Percentiles rank a stretch among this genome's conserved stretches.
These are phyloP conservation scores for Rhinoderma darwinii DNA, from an alignment of 2,113 vertebrate genomes.

Conservation along the genomic window DNA sequence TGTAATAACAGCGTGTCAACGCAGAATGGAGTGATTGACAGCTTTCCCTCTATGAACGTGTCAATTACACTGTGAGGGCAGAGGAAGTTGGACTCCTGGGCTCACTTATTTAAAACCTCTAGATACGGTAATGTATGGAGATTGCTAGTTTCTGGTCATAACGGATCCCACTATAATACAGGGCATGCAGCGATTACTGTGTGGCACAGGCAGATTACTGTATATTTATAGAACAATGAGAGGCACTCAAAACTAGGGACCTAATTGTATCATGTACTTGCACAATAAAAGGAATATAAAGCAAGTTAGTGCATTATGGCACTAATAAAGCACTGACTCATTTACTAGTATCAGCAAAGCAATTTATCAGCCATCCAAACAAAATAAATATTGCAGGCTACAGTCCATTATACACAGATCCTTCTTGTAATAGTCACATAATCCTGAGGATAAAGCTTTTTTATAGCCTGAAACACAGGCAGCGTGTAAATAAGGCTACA, in stretches of 20 bases:
- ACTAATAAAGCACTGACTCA: neutral
- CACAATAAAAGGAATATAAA: neutral
- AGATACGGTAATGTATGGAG: too few relatives aligned
- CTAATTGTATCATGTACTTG: neutral
- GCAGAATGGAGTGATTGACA: too few relatives aligned
- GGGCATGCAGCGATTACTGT: neutral
- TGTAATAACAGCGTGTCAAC: too few relatives aligned
- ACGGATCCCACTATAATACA: too few relatives aligned
- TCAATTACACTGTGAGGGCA: too few relatives aligned
- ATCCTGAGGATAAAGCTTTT: constrained; percentile 37
- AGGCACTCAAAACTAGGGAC: neutral
- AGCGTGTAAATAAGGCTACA: constrained; percentile 6
- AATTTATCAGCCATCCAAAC: constrained; percentile 2
- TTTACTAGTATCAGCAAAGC: neutral
- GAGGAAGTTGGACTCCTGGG: too few relatives aligned
- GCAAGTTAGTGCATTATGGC: neutral
- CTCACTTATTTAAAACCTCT: too few relatives aligned
- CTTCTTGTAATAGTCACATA: constrained; percentile 11
- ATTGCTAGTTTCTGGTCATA: too few relatives aligned
- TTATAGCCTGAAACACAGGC: constrained; percentile 21
- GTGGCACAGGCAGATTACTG: neutral
- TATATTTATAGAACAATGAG: neutral
- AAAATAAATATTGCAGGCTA: constrained; percentile 25
- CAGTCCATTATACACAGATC: constrained; percentile 1
- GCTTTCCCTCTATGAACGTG: too few relatives aligned